A percentile compares a stretch with the other conserved stretches of the same genome.
Conservation (phyloP, 2,113 vertebrate genomes). For the Gavia stellata region DNA sequence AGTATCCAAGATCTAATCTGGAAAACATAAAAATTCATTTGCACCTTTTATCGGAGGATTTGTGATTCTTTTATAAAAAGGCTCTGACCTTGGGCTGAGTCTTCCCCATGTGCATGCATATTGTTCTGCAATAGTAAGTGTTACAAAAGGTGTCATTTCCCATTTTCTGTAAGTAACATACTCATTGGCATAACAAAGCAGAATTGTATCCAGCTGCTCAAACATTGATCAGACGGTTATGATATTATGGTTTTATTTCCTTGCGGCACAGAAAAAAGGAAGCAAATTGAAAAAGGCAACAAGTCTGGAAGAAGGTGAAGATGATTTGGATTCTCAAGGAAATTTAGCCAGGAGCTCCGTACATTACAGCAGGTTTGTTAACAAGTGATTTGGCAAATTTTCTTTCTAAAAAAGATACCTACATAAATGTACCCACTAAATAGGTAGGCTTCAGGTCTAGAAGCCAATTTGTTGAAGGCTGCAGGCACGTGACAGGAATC, state of each 20-base stretch:
- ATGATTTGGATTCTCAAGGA: slow-evolving; percentile 81
- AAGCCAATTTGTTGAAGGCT: neutral
- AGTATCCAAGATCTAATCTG: neutral
- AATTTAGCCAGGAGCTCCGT: slow-evolving; percentile 74
- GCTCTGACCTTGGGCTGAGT: neutral
- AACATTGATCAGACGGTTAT: neutral
- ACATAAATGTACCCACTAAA: neutral
- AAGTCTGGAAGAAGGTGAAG: slow-evolving; percentile 89
- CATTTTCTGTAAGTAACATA: neutral
- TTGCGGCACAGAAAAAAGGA: slow-evolving; percentile 83
- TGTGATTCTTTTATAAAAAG: neutral
- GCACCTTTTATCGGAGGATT: neutral
- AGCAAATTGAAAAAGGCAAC: slow-evolving; percentile 84
- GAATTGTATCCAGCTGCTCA: neutral
- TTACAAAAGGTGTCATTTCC: neutral
- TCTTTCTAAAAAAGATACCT: neutral
- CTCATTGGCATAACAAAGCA: neutral
- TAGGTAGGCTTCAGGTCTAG: neutral
- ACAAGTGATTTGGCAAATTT: neutral
- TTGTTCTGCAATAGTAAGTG: neutral
- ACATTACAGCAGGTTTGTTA: slow-evolving; percentile 81
- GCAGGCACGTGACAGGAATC: neutral
- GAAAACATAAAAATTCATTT: neutral
- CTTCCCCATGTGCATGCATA: neutral
- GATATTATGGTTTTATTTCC: neutral